Base-by-base conservation (phyloP, 2,113 vertebrate genomes). In the Circaetus gallicus region DNA sequence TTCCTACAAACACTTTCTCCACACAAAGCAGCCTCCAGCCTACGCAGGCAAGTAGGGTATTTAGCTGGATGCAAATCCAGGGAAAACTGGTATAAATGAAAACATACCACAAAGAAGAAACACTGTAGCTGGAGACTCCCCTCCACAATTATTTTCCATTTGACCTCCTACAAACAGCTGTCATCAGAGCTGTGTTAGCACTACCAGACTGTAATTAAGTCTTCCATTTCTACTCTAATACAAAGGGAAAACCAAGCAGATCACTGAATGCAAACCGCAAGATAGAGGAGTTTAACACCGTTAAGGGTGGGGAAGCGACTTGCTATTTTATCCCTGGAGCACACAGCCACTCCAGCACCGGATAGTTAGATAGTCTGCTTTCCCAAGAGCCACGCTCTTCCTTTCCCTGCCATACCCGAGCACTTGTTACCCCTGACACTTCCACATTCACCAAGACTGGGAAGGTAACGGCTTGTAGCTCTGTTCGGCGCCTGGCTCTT, bases 41-140 rank as follows among this genome's bases (percentile, higher is more conserved):
- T 69, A 49, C 0, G 0, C 20, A 65, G 29, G 32, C 16, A 56
- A 29, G 43, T 10, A 63, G 12, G 10, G 9, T 45, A 9, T 13
- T 66, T 0, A 80, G 16, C 6, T 52, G 36, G 58, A 76, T 45
- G 74, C n/a, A 89, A 89, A 79, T 43, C 58, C 65, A 76, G 20
- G 22, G 40, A 82, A 70, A 76, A 84, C 4, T n/a, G 45, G 49
- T 21, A 9, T 63, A 87, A 63, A 72, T 24, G 10, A 79, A 71
- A 83, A 63, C 24, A 32, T 1, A n/a, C 4, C 4, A 3, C 40
- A 66, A 31, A 62, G 50, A 82, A 92, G 38, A 84, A 87, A 66
- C 7, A 5, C 8, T 32, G 21, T 20, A 66, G 52, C 36, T 59
- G 56, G 12, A 86, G 59, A 91, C 21, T 36, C 34, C 16, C 58